phyloP scores from a whole-genome alignment of 2,113 vertebrate species.

The Lipotes vexillifer region DNA sequence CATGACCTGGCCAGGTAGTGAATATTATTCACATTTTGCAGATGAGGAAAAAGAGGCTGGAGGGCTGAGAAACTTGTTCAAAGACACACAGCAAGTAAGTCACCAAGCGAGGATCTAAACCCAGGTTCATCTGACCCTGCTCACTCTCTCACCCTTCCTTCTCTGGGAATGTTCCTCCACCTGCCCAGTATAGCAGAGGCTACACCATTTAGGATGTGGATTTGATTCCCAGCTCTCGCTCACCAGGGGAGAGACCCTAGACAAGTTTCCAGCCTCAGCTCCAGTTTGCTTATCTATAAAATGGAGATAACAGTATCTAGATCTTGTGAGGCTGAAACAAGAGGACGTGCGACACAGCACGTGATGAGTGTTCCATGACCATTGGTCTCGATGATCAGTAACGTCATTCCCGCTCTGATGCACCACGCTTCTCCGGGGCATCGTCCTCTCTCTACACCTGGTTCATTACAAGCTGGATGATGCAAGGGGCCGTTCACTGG shows the following conservation, averaged over 20 bases:
- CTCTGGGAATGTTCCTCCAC: background rate
- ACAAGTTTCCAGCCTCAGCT: background rate
- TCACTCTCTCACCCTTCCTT: background rate
- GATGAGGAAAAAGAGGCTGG: background rate
- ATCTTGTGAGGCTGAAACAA: background rate
- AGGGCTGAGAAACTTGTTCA: background rate
- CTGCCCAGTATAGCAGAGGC: background rate
- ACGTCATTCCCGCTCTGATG: background rate
- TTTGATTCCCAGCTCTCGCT: background rate
- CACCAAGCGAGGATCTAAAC: background rate
- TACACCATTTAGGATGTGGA: too few species aligned
- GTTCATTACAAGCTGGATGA: background rate
- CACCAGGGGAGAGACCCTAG: background rate
- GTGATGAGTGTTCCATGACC: fast-evolving
- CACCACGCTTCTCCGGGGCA: background rate
- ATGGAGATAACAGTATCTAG: background rate
- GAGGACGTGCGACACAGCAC: background rate
- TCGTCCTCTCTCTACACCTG: background rate
- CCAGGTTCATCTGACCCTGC: background rate
- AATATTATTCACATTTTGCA: background rate
- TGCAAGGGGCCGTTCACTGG: background rate
- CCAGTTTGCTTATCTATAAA: background rate
- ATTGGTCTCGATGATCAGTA: too few species aligned
- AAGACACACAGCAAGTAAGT: background rate
- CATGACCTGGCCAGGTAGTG: background rate